phyloP scores from a whole-genome alignment of 1,140 invertebrate genomes.

The Ooceraea biroi region DNA sequence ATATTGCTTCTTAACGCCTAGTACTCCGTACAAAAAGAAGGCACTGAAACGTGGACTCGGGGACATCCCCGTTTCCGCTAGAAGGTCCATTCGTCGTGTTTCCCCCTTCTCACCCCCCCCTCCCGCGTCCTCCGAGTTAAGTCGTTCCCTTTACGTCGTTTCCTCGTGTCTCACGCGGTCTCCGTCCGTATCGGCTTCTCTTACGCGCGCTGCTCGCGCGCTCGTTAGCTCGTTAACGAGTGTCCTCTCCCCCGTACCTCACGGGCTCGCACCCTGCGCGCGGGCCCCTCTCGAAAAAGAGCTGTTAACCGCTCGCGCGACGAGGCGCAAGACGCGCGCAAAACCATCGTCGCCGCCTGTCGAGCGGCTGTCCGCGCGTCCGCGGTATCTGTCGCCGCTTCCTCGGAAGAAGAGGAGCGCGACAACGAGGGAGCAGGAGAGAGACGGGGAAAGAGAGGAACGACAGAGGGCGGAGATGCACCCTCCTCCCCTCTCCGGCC shows the following conservation, averaged over 20 bases:
- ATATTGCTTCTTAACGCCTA: not conserved
- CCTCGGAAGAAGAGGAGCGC: slow-evolving; percentile 6
- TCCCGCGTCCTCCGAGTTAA: not conserved
- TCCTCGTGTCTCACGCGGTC: slow-evolving; percentile 23
- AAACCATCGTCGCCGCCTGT: slow-evolving; percentile 32
- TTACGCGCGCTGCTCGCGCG: slow-evolving; percentile 21
- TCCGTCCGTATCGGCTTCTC: not conserved
- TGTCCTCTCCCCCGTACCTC: slow-evolving; percentile 52
- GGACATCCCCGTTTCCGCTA: slow-evolving; percentile 32
- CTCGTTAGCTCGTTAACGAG: slow-evolving; percentile 66
- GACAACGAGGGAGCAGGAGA: not conserved
- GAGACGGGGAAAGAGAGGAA: not conserved
- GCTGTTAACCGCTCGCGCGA: slow-evolving; percentile 57
- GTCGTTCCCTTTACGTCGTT: slow-evolving; percentile 16
- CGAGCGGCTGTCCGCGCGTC: slow-evolving; percentile 56
- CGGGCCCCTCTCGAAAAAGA: slow-evolving; percentile 62
- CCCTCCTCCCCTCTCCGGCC: not conserved
- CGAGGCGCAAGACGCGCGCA: slow-evolving; percentile 21
- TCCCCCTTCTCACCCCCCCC: not conserved
- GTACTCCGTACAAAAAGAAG: slow-evolving; percentile 10
- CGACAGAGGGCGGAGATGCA: not conserved
- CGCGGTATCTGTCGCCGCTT: slow-evolving; percentile 56
- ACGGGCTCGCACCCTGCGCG: slow-evolving; percentile 62
- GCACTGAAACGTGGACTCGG: slow-evolving; percentile 25
- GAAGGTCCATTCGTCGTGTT: slow-evolving; percentile 30